Evolutionary conservation across 2,888 invertebrate genomes (phyloP).

Genomic region (Drosophila limbata): DNA sequence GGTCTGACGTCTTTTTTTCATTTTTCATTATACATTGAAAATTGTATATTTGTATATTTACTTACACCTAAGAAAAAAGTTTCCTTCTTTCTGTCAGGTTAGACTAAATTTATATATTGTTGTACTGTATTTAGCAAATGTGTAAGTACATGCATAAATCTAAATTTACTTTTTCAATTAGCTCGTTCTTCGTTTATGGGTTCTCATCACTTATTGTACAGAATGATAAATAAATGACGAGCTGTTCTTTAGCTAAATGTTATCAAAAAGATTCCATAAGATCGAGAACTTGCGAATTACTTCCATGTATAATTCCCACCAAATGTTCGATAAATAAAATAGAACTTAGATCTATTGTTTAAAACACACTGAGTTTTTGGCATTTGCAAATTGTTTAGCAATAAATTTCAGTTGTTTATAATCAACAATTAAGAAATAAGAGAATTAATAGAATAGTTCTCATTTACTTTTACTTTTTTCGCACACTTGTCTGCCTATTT

Average conservation of each 20-base stretch:
- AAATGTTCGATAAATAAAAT: too few species aligned
- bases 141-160: constrained; percentile 6
- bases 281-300: not conserved
- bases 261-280: too few species aligned
- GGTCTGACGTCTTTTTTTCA: not conserved
- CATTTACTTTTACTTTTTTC: constrained; percentile 32
- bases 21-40: constrained; percentile 2
- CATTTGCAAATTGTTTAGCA: not conserved
- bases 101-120: constrained; percentile 16
- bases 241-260: not conserved
- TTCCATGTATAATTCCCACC: not conserved
- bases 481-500: constrained; percentile 35
- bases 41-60: not conserved
- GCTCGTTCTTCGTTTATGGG: constrained; percentile 8
- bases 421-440: constrained; percentile 2
- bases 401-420: not conserved
- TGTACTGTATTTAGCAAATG: constrained; percentile 16
- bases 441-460: constrained; percentile 31
- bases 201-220: not conserved
- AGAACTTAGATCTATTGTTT: not conserved
- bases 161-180: constrained; percentile 28
- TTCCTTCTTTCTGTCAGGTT: constrained; percentile 2
- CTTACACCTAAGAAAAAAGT: not conserved
- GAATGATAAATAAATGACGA: not conserved
- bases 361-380: not conserved